A percentile compares a stretch with the other conserved stretches of the same genome.
These are phyloP conservation scores for Schizotus pectinicornis DNA, from an alignment of 2,888 invertebrate genomes.

Conservation along the genomic window DNA sequence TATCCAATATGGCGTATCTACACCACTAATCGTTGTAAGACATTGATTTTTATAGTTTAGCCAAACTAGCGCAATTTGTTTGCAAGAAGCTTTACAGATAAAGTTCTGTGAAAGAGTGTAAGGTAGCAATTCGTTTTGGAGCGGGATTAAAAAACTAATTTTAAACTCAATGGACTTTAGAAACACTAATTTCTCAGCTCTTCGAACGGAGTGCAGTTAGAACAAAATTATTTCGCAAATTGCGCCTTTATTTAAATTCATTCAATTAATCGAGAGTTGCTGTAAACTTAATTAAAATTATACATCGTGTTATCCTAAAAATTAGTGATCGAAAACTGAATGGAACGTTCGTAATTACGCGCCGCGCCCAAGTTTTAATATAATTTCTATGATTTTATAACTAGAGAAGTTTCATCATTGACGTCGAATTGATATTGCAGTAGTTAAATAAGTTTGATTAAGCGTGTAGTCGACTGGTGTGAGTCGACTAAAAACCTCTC, in stretches of 20 bases:
- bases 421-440: constrained; percentile 35
- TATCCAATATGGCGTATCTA: constrained; percentile 52
- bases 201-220: constrained; percentile 15
- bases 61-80: constrained; percentile 29
- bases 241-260: constrained; percentile 22
- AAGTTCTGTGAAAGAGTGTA: constrained; percentile 25
- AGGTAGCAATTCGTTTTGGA: constrained; percentile 25
- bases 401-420: constrained; percentile 38
- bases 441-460: constrained; percentile 31
- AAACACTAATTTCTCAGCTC: constrained; percentile 27
- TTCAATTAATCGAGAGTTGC: constrained; percentile 30
- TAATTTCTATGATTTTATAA: constrained; percentile 36
- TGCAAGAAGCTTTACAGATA: constrained; percentile 25
- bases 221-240: constrained; percentile 20
- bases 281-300: constrained; percentile 22
- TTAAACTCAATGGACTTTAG: constrained; percentile 29
- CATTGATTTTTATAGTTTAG: constrained; percentile 47
- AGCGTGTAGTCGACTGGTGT: constrained; percentile 14
- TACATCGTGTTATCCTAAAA: constrained; percentile 3
- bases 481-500: constrained; percentile 8
- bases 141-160: constrained; percentile 36
- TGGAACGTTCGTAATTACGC: neutral
- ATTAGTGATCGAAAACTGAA: neutral
- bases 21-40: constrained; percentile 50
- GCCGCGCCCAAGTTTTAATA: neutral